Evolutionary conservation across 2,797 vertebrate species (phyloP).

Genomic region (Sibirionetta formosa): DNA sequence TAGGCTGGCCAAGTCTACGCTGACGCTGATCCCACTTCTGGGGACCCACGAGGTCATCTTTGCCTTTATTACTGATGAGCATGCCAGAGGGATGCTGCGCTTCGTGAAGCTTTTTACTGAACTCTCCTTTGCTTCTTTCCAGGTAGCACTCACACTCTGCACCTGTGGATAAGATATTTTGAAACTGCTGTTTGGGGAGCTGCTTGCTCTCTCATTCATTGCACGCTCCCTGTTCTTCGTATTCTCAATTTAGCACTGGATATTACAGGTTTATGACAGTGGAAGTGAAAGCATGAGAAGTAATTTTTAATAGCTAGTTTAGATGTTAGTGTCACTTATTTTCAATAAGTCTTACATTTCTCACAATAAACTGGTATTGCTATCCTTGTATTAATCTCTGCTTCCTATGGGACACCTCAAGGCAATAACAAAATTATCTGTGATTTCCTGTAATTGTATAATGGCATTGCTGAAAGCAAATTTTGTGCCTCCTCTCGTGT

Average conservation of each 20-base stretch:
- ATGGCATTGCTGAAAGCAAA: constrained; percentile 16
- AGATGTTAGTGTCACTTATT: background rate
- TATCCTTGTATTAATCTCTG: background rate
- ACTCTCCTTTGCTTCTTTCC: constrained; percentile 97
- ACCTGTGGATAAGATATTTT: background rate
- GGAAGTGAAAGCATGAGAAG: background rate
- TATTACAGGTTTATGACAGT: background rate
- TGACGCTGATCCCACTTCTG: constrained; percentile 95
- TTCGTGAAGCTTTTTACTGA: constrained; percentile 95
- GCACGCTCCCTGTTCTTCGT: background rate
- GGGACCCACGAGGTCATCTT: constrained; percentile 98
- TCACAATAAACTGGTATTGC: background rate
- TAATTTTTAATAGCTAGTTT: constrained; percentile 9
- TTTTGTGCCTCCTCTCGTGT: background rate
- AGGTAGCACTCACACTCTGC: constrained; percentile 82
- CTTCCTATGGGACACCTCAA: background rate
- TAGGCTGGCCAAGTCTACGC: constrained; percentile 95
- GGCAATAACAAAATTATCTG: background rate
- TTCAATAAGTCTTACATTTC: background rate
- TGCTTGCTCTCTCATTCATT: background rate
- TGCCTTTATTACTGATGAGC: constrained; percentile 95
- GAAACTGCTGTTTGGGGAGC: background rate
- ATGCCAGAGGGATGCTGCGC: constrained; percentile 92
- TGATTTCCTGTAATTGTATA: constrained; percentile 8
- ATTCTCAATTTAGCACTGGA: background rate